phyloP scores from a whole-genome alignment of 1,140 invertebrate species.

The Saxidomus purpurata region DNA sequence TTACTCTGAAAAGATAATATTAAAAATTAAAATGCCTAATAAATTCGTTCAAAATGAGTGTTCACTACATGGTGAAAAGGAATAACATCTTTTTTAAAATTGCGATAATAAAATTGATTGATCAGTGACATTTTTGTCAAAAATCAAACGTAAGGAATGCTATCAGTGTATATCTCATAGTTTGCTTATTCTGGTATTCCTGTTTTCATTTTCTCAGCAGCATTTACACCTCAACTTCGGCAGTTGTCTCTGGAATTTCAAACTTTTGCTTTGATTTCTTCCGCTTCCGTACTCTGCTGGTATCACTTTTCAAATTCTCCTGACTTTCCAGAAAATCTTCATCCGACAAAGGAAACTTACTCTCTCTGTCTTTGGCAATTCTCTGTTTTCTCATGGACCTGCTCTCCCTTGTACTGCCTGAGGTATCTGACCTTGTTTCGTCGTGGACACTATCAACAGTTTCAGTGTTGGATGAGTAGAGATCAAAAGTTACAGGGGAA shows the following conservation, averaged over 20 bases:
- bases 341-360: conserved; percentile 40
- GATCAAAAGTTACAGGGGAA: background rate
- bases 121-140: too few species aligned
- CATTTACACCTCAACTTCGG: too few species aligned
- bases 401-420: conserved; percentile 12
- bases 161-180: too few species aligned
- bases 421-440: conserved; percentile 41
- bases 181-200: too few species aligned
- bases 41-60: too few species aligned
- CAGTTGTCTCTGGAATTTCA: background rate
- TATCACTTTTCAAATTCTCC: background rate
- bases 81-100: too few species aligned
- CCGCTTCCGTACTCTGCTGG: background rate
- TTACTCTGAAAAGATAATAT: too few species aligned
- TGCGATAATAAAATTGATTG: too few species aligned
- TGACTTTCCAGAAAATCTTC: conserved; percentile 20
- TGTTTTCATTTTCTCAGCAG: too few species aligned
- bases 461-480: background rate
- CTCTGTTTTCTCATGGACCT: background rate
- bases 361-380: conserved; percentile 39
- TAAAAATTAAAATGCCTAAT: too few species aligned
- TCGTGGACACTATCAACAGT: background rate
- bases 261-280: conserved; percentile 36
- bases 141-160: too few species aligned
- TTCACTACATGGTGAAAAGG: too few species aligned